Evolutionary conservation across 2,113 vertebrate species (phyloP).

Genomic region (Oreochromis niloticus): DNA sequence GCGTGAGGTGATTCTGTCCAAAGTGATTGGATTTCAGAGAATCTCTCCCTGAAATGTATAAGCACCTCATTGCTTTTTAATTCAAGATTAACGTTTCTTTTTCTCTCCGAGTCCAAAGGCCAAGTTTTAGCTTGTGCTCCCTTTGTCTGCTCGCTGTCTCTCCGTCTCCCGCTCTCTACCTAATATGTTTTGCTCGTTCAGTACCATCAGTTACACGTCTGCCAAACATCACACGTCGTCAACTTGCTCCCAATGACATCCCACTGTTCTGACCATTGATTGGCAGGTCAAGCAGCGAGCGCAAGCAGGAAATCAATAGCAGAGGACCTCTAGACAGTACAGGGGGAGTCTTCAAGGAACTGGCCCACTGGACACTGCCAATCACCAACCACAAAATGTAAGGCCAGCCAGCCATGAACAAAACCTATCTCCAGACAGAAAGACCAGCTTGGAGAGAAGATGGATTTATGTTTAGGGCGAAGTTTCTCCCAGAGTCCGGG

Average conservation of each 20-base stretch:
- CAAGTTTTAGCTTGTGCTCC: neutral
- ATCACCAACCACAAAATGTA: conserved; percentile 83
- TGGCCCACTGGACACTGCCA: conserved; percentile 80
- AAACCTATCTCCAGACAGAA: conserved; percentile 82
- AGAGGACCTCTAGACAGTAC: conserved; percentile 78
- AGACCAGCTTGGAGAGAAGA: conserved; percentile 70
- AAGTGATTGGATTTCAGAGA: conserved; percentile 59
- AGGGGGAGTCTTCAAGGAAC: conserved; percentile 79
- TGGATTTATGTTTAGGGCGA: conserved; percentile 66
- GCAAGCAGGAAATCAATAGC: conserved; percentile 86
- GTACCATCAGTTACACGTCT: conserved; percentile 70
- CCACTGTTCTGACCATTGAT: conserved; percentile 83
- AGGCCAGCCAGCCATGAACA: conserved; percentile 84
- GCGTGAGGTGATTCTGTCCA: conserved; percentile 46
- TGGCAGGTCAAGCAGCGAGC: conserved; percentile 83
- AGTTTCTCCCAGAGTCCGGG: conserved; percentile 53
- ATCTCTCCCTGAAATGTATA: conserved; percentile 29
- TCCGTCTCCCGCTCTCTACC: conserved; percentile 10
- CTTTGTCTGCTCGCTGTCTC: conserved; percentile 13
- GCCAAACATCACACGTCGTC: conserved; percentile 69
- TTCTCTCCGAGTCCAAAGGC: conserved; percentile 16
- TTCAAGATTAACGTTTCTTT: conserved; percentile 64
- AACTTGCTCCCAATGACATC: conserved; percentile 81
- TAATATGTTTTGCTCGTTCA: conserved; percentile 66
- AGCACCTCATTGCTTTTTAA: conserved; percentile 67